These are phyloP conservation scores for silkworm (Bombyx mori) DNA, from an alignment of 1,140 invertebrate genomes.

Conservation along the genomic window DNA sequence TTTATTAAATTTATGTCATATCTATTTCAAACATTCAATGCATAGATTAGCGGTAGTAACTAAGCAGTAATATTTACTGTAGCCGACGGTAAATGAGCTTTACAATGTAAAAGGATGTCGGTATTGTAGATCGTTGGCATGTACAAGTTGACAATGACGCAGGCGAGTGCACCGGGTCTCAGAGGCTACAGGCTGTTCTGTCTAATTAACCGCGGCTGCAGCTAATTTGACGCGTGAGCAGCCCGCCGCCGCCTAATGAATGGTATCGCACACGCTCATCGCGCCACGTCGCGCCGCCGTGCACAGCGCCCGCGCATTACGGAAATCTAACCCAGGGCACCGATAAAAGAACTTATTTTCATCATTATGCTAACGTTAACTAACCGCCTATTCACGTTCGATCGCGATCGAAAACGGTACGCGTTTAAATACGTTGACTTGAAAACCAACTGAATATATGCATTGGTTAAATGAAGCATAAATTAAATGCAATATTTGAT, in stretches of 20 bases:
- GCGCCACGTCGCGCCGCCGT: conserved; percentile 37
- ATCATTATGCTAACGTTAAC: conserved; percentile 12
- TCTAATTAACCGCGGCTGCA: conserved; percentile 58
- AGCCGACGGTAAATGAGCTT: no score
- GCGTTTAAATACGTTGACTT: no score
- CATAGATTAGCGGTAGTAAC: no score
- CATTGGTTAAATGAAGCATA: no score
- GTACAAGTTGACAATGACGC: conserved; percentile 4
- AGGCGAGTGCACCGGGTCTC: conserved; percentile 15
- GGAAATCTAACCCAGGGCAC: conserved; percentile 27
- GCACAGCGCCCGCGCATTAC: conserved; percentile 25
- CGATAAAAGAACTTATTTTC: conserved; percentile 32
- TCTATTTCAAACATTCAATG: no score
- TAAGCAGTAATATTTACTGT: no score
- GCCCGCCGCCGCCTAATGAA: conserved; percentile 57
- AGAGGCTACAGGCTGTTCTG: conserved; percentile 17
- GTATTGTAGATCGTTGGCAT: no score
- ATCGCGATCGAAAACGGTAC: background rate
- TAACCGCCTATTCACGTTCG: background rate
- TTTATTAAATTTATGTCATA: no score
- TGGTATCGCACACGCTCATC: conserved; percentile 68
- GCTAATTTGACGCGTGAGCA: conserved; percentile 63
- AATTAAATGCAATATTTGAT: no score
- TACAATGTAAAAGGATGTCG: no score
- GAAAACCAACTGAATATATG: background rate